These are phyloP conservation scores for Myripristis jacobus DNA, from an alignment of 2,797 vertebrate genomes.

Conservation along the genomic window DNA sequence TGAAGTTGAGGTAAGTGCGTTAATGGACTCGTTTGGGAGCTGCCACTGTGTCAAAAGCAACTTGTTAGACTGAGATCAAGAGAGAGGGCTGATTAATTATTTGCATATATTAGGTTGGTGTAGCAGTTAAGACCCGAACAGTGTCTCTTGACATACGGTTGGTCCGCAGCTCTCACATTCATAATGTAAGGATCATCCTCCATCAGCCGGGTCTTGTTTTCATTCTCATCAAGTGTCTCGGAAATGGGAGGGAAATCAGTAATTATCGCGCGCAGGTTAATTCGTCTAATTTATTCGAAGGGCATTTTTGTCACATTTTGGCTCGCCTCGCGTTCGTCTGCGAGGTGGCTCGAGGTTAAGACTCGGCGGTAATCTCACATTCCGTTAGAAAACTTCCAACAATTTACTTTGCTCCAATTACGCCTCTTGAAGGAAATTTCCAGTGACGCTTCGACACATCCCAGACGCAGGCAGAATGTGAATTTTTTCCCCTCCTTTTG, in stretches of 20 bases:
- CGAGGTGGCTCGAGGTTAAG: conserved; percentile 27
- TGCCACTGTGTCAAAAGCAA: conserved; percentile 72
- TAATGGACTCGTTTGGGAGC: conserved; percentile 74
- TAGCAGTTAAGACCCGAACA: conserved; percentile 41
- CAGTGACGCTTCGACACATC: conserved; percentile 26
- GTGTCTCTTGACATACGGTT: conserved; percentile 53
- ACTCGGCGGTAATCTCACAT: conserved; percentile 37
- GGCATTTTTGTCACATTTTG: conserved; percentile 39
- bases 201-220: conserved; percentile 35
- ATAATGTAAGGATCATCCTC: conserved; percentile 43
- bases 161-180: conserved; percentile 29
- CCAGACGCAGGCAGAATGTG: conserved; percentile 28
- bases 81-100: conserved; percentile 66
- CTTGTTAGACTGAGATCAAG: conserved; percentile 72
- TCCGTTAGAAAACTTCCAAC: conserved; percentile 43
- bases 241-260: conserved; percentile 4
- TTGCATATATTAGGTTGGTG: conserved; percentile 72
- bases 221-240: not conserved
- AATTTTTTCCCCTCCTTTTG: conserved; percentile 36
- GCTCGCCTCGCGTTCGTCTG: conserved; percentile 15
- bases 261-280: conserved; percentile 27
- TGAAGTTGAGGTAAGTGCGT: conserved; percentile 60
- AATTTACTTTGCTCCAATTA: conserved; percentile 41
- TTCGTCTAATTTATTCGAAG: conserved; percentile 34
- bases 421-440: conserved; percentile 26